A percentile compares a stretch with the other conserved stretches of the same genome.
Conservation (phyloP, 2,888 invertebrate genomes). For the Carpatolechia fugitivella region DNA sequence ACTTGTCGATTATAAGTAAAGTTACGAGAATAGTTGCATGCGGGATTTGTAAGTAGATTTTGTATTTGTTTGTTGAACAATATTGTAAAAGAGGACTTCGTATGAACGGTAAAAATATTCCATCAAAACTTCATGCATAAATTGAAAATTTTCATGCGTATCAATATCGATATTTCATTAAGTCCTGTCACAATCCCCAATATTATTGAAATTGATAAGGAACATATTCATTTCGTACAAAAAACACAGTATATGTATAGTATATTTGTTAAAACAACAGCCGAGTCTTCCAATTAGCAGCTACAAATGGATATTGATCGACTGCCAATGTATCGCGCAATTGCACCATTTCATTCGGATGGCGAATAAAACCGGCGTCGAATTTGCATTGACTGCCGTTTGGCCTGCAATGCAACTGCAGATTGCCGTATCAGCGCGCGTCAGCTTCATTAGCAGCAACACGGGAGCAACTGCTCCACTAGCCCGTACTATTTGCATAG, state of each 20-base stretch:
- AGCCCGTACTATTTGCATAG: constrained; percentile 35
- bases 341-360: background rate
- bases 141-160: too few relatives aligned
- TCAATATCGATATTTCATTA: too few relatives aligned
- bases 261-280: background rate
- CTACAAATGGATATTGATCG: constrained; percentile 4
- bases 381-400: background rate
- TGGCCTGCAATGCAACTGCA: background rate
- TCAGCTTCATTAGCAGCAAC: constrained; percentile 35
- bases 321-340: background rate
- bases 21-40: too few relatives aligned
- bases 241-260: too few relatives aligned
- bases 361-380: background rate
- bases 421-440: constrained; percentile 10
- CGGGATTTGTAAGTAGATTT: too few relatives aligned
- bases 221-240: background rate
- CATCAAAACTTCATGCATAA: too few relatives aligned
- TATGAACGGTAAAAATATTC: too few relatives aligned
- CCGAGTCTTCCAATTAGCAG: background rate
- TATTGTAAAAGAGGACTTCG: too few relatives aligned
- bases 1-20: too few relatives aligned
- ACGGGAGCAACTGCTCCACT: constrained; percentile 32
- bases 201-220: background rate
- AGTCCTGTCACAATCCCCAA: background rate
- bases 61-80: too few relatives aligned